Evolutionary conservation across 2,797 vertebrate genomes (phyloP).

Genomic region (Triplophysa bombifrons): DNA sequence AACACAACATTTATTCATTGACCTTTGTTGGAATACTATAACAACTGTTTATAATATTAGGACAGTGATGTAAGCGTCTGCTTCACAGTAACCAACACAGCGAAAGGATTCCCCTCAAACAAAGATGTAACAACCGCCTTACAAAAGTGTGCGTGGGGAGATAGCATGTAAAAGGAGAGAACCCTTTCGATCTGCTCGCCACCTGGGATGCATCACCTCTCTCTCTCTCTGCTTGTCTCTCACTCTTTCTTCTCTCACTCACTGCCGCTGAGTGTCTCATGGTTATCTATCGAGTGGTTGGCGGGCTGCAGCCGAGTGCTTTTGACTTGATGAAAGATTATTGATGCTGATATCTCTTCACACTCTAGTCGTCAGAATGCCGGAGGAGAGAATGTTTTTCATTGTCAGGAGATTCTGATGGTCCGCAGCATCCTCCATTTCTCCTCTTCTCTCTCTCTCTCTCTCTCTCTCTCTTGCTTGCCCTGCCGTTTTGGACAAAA

Average conservation of each 20-base stretch:
- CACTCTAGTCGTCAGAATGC: conserved; percentile 72
- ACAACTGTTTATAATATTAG: conserved; percentile 15
- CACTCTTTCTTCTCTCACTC: conserved; percentile 49
- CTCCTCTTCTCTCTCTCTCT: conserved; percentile 66
- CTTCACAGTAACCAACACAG: background rate
- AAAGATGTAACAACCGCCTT: conserved; percentile 39
- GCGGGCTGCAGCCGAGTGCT: conserved; percentile 68
- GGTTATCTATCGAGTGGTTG: conserved; percentile 79
- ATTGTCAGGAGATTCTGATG: conserved; percentile 78
- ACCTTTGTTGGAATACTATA: conserved; percentile 3
- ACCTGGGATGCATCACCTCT: conserved; percentile 12
- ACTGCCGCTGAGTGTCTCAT: conserved; percentile 72
- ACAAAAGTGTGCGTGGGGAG: conserved; percentile 32
- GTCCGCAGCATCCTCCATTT: conserved; percentile 70
- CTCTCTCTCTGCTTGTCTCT: conserved; percentile 10
- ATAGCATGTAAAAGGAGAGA: conserved; percentile 36
- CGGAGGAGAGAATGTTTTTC: conserved; percentile 73
- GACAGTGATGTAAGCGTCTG: background rate
- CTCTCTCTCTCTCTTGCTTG: background rate
- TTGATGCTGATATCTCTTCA: conserved; percentile 79
- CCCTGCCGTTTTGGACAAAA: conserved; percentile 45
- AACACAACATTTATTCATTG: background rate
- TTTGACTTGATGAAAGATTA: conserved; percentile 81
- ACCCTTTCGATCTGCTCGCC: conserved; percentile 30
- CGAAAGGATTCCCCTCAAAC: conserved; percentile 11